Percentiles rank a stretch among this genome's conserved stretches.
phyloP scores from a whole-genome alignment of 2,113 vertebrate species.

The Hemichromis elongatus region DNA sequence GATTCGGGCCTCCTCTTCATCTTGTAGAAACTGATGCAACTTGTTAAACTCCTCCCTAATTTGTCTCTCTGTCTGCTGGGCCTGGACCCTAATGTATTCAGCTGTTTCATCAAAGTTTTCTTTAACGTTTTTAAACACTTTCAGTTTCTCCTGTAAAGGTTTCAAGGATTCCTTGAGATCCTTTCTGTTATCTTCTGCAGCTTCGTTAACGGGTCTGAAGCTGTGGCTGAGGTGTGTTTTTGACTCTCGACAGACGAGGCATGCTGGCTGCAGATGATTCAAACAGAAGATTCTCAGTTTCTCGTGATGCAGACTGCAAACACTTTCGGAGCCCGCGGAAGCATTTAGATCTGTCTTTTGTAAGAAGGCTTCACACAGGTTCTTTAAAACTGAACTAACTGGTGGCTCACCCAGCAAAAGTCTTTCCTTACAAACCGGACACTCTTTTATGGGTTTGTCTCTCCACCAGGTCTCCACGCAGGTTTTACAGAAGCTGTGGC shows the following conservation, averaged over 20 bases:
- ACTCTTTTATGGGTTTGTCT: not conserved
- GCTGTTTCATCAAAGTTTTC: not conserved
- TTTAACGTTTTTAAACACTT: not conserved
- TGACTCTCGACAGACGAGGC: not conserved
- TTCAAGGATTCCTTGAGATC: not conserved
- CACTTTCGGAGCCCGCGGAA: not conserved
- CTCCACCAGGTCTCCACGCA: slow-evolving; percentile 15
- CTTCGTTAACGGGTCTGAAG: not conserved
- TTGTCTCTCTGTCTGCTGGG: not conserved
- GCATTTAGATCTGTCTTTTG: not conserved
- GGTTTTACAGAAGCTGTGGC: slow-evolving; percentile 21
- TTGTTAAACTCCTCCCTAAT: not conserved
- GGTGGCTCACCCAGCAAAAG: not conserved
- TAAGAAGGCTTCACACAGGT: slow-evolving; percentile 3
- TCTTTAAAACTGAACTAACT: not conserved
- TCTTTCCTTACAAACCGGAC: not conserved
- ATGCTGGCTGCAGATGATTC: not conserved
- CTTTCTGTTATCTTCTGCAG: not conserved
- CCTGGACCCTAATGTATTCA: not conserved
- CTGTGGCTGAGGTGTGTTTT: not conserved
- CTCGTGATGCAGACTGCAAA: not conserved
- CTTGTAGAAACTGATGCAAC: not conserved
- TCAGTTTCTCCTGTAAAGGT: not conserved
- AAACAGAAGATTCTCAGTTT: slow-evolving; percentile 7
- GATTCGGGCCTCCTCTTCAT: not conserved